phyloP scores from a whole-genome alignment of 2,888 invertebrate genomes.

The Sinhomidia bicolor region DNA sequence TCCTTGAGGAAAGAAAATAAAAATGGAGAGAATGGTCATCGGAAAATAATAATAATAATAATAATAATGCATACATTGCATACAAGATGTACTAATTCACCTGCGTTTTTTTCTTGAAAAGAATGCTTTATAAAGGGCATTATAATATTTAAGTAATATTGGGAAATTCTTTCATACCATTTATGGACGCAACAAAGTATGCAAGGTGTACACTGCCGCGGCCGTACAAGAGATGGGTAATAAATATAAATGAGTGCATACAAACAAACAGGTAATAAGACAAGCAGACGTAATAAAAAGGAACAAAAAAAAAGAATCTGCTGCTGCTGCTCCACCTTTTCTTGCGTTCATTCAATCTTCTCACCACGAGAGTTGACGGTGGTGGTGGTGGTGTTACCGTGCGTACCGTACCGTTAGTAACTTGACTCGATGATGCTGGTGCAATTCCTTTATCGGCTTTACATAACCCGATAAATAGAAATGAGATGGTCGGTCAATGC shows the following conservation, averaged over 20 bases:
- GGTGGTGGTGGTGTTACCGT: too few relatives aligned
- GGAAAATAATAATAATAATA: background rate
- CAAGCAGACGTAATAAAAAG: background rate
- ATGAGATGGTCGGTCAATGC: slow-evolving; percentile 25
- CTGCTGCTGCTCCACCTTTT: slow-evolving; percentile 40
- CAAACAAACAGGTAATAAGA: background rate
- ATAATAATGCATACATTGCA: background rate
- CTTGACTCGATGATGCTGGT: background rate
- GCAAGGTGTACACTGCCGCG: slow-evolving; percentile 18
- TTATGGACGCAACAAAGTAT: too few relatives aligned
- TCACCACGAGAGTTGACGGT: background rate
- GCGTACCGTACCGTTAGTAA: slow-evolving; percentile 14
- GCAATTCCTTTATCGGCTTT: slow-evolving; percentile 19
- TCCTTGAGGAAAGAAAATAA: slow-evolving; percentile 21
- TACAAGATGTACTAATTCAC: slow-evolving; percentile 8
- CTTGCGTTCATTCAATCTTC: slow-evolving; percentile 22
- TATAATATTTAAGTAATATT: slow-evolving; percentile 55
- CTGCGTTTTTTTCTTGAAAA: background rate
- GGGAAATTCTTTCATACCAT: slow-evolving; percentile 48
- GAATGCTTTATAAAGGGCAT: slow-evolving; percentile 42
- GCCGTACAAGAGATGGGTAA: background rate
- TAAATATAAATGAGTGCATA: slow-evolving; percentile 19
- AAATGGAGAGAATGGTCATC: slow-evolving; percentile 5
- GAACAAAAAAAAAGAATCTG: background rate
- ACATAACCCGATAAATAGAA: slow-evolving; percentile 27